Evolutionary conservation across 2,888 invertebrate species (phyloP).

Genomic region (Campoplex nolae): DNA sequence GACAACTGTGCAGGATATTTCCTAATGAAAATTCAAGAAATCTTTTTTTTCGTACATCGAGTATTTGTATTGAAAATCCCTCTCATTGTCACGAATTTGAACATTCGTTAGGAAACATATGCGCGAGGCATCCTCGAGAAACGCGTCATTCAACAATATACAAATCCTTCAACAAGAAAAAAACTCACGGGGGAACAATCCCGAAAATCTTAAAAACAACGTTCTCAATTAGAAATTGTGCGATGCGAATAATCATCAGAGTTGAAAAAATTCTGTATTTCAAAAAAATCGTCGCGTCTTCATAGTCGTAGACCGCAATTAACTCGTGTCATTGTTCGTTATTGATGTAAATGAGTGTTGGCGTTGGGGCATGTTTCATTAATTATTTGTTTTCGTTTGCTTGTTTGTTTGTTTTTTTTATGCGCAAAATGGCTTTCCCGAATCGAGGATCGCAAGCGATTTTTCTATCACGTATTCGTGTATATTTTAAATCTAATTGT

Average conservation of each 20-base stretch:
- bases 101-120: background rate
- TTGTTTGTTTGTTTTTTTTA: background rate
- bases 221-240: slow-evolving; percentile 59
- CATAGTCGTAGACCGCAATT: slow-evolving; percentile 29
- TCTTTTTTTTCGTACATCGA: slow-evolving; percentile 3
- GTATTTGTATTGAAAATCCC: background rate
- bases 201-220: slow-evolving; percentile 30
- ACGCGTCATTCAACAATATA: background rate
- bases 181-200: slow-evolving; percentile 13
- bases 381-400: background rate
- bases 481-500: slow-evolving; percentile 44
- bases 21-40: background rate
- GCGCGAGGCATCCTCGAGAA: slow-evolving; percentile 4
- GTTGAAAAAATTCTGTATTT: slow-evolving; percentile 32
- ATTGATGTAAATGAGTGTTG: slow-evolving; percentile 23
- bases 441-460: slow-evolving; percentile 64
- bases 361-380: slow-evolving; percentile 15
- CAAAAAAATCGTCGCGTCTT: slow-evolving; percentile 31
- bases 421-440: slow-evolving; percentile 60
- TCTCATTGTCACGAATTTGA: background rate
- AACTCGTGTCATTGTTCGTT: slow-evolving; percentile 18
- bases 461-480: slow-evolving; percentile 48
- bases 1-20: background rate
- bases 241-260: slow-evolving; percentile 58
- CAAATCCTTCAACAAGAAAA: slow-evolving; percentile 3